Conservation (phyloP, 2,888 invertebrate genomes). For the Crepidodera aurea region DNA sequence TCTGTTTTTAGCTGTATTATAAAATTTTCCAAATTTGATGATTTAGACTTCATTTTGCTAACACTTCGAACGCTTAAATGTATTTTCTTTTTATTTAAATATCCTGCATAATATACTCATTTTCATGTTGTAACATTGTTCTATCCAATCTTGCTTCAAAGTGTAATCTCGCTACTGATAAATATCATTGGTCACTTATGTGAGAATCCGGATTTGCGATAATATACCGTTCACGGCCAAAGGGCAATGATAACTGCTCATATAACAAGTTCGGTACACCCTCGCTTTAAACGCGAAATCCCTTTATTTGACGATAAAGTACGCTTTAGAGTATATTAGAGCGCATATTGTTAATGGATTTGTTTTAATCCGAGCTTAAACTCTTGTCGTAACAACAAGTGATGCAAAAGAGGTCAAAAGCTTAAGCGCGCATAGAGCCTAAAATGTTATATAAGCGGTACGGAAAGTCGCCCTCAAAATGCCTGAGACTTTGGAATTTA, state of each 20-base stretch:
- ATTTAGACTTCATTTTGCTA: no score
- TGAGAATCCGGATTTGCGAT: slow-evolving; percentile 2
- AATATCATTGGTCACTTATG: background rate
- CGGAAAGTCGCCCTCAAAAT: slow-evolving; percentile 11
- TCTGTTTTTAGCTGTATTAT: no score
- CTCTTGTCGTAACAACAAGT: slow-evolving; percentile 21
- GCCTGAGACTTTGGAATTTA: slow-evolving; percentile 10
- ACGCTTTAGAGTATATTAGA: slow-evolving; percentile 23
- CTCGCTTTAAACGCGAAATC: background rate
- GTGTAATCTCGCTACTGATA: background rate
- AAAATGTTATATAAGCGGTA: slow-evolving; percentile 15
- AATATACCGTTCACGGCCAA: slow-evolving; percentile 7
- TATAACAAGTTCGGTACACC: slow-evolving; percentile 9
- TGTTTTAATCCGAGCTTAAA: slow-evolving; percentile 26
- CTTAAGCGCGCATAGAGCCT: slow-evolving; percentile 12
- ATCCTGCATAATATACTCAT: no score
- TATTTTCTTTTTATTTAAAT: no score
- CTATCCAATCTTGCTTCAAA: no score
- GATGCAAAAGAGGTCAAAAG: slow-evolving; percentile 27
- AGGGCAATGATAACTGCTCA: background rate
- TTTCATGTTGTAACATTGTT: no score
- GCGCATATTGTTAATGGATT: slow-evolving; percentile 30
- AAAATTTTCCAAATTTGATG: no score
- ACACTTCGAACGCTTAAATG: no score
- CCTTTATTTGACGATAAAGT: slow-evolving; percentile 7